A percentile compares a stretch with the other conserved stretches of the same genome.
phyloP scores from a whole-genome alignment of 2,113 vertebrate species.

The Chascanopsetta lugubris region DNA sequence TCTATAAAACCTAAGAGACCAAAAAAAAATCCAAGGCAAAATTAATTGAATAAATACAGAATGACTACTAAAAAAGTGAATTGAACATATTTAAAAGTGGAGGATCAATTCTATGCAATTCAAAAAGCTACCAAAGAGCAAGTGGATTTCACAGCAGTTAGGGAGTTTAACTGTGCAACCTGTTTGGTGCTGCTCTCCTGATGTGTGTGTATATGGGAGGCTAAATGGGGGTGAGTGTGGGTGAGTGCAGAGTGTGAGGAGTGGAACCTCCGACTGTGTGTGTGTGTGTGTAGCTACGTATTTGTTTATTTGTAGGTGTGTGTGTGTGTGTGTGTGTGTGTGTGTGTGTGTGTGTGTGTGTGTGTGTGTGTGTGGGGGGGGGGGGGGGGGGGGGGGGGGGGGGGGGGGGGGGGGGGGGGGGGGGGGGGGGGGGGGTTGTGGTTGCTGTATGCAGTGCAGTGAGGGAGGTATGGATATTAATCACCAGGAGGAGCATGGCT shows the following conservation, averaged over 20 bases:
- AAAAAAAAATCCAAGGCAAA: neutral
- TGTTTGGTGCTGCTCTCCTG: constrained; percentile 36
- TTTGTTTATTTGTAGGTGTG: constrained; percentile 47
- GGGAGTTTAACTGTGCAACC: constrained; percentile 22
- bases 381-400: neutral
- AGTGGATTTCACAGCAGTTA: constrained; percentile 32
- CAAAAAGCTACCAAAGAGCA: constrained; percentile 6
- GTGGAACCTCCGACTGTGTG: constrained; percentile 49
- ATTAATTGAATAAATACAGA: neutral
- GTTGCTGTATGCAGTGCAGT: constrained; percentile 43
- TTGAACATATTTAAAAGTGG: neutral
- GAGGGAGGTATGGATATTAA: constrained; percentile 83
- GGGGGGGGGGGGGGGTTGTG: neutral
- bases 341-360: constrained; percentile 60
- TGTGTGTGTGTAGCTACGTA: constrained; percentile 34
- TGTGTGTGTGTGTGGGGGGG: constrained; percentile 47
- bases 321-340: constrained; percentile 30
- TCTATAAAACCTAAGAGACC: too few species aligned
- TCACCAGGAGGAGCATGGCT: constrained; percentile 77
- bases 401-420: constrained; percentile 25
- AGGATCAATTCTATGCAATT: neutral
- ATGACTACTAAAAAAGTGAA: neutral
- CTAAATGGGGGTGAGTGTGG: constrained; percentile 42
- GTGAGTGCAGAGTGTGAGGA: constrained; percentile 36
- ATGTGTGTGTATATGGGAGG: constrained; percentile 49